Conservation (phyloP, 2,888 invertebrate species). For the Thymelicus acteon region DNA sequence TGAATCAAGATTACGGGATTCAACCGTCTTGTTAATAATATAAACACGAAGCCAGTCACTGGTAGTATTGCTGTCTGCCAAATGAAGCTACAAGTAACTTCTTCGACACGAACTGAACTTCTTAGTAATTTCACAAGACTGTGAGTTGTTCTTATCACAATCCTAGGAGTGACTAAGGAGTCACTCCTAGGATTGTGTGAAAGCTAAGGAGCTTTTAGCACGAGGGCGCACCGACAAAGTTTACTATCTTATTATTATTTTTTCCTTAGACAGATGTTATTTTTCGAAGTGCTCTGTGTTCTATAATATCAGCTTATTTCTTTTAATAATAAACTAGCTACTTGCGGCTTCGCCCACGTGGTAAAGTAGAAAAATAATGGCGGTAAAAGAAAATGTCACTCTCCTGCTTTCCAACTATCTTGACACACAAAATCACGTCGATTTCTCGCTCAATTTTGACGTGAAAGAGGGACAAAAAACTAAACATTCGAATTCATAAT, state of each 20-base stretch:
- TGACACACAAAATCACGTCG: no score
- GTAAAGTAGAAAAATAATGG: no score
- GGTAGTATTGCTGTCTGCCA: not conserved
- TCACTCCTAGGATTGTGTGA: no score
- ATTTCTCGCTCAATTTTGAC: no score
- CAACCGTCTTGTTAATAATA: not conserved
- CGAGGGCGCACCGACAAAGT: conserved; percentile 50
- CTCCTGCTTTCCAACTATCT: no score
- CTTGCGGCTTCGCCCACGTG: no score
- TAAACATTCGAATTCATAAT: no score
- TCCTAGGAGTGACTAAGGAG: conserved; percentile 52
- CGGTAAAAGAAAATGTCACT: no score
- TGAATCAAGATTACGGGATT: no score
- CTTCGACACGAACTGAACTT: conserved; percentile 56
- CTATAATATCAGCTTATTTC: no score
- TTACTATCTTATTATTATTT: not conserved
- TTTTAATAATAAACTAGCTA: no score
- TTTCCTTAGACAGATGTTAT: not conserved
- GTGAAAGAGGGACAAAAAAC: no score
- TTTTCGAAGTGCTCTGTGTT: not conserved
- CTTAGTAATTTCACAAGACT: conserved; percentile 55
- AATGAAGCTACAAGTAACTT: conserved; percentile 46
- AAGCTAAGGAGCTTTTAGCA: conserved; percentile 46
- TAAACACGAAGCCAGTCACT: not conserved
- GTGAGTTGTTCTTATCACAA: conserved; percentile 50